Evolutionary conservation across 1,140 invertebrate genomes (phyloP), one percentile per base, ranked within the genome.

Genomic region (Drosophila hydei): DNA sequence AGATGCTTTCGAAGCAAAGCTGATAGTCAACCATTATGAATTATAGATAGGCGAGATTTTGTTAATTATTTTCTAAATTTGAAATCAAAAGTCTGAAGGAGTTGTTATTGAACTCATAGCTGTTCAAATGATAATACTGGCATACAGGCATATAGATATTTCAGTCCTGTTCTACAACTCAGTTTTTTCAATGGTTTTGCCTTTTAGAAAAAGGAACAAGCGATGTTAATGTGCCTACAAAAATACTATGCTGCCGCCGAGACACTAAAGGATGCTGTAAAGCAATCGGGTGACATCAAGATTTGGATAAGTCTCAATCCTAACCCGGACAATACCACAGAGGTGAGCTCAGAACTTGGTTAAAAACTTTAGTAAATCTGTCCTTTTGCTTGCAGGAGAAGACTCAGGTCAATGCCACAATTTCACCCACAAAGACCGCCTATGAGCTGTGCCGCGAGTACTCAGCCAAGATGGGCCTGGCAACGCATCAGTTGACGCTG

Each of bases 341-440:
- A 91, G 72, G 90, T 91, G 23, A 36, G 30, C 56, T 51, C 14
- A 42, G 1, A 9, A 8, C 6, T 14, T 25, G 14, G 9, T 19
- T 11, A 6, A 14, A 27, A 16, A 4, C n/a, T 0, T 11, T 25
- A 25, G 9, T 8, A n/a, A 55, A 8, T 7, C 3, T 9, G 12
- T 12, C 11, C 6, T 3, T 18, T 3, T 14, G 3, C 18, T 16
- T 38, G 8, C 38, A 91, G 90, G 91, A 92, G 72, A 92, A 91
- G 51, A 77, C 70, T 3, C 91, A 91, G 48, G 75, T 92, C 0
- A 92, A 91, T 59, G 89, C 90, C 9, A 91, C 89, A 11, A 93
- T 97, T 54, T 95, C 94, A 19, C 96, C 96, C 1, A 95, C 94
- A 45, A 96, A 96, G 92, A 96, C 95, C 4, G 95, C 95, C 30